Conservation (phyloP, 1,140 invertebrate species). For the Leptoteleia sp. region DNA sequence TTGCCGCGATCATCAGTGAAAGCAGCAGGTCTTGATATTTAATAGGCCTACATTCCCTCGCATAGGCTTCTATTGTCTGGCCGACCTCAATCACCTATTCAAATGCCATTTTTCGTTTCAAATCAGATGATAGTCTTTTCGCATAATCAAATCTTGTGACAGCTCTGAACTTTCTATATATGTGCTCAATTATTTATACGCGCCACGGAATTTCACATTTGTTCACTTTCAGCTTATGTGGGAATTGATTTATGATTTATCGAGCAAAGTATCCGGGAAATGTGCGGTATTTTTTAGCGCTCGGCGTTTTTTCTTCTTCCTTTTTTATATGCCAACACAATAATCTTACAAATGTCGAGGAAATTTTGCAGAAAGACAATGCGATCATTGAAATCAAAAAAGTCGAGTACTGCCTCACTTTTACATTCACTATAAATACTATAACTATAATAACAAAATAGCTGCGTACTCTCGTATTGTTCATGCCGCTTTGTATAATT, state of each 20-base stretch:
- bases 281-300: slow-evolving; percentile 15
- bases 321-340: not conserved
- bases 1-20: slow-evolving; percentile 59
- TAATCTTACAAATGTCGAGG: slow-evolving; percentile 1
- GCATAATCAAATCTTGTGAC: slow-evolving; percentile 59
- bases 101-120: slow-evolving; percentile 65
- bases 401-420: too few species aligned
- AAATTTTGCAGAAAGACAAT: not conserved
- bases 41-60: slow-evolving; percentile 59
- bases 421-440: too few species aligned
- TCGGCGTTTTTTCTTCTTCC: too few species aligned
- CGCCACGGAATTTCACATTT: slow-evolving; percentile 50
- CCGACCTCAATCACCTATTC: slow-evolving; percentile 65
- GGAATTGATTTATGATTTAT: slow-evolving; percentile 60
- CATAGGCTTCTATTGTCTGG: slow-evolving; percentile 58
- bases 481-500: too few species aligned
- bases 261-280: slow-evolving; percentile 23
- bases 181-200: slow-evolving; percentile 47
- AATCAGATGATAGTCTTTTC: slow-evolving; percentile 62
- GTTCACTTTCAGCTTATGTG: slow-evolving; percentile 34
- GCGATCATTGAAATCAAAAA: too few species aligned
- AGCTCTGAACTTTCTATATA: slow-evolving; percentile 64
- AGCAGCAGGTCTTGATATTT: slow-evolving; percentile 62
- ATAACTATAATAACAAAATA: too few species aligned
- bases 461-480: too few species aligned